Percentiles rank a stretch among this genome's conserved stretches.
Conservation (phyloP, 1,140 invertebrate genomes). For the Holcopasites calliopsidis region DNA sequence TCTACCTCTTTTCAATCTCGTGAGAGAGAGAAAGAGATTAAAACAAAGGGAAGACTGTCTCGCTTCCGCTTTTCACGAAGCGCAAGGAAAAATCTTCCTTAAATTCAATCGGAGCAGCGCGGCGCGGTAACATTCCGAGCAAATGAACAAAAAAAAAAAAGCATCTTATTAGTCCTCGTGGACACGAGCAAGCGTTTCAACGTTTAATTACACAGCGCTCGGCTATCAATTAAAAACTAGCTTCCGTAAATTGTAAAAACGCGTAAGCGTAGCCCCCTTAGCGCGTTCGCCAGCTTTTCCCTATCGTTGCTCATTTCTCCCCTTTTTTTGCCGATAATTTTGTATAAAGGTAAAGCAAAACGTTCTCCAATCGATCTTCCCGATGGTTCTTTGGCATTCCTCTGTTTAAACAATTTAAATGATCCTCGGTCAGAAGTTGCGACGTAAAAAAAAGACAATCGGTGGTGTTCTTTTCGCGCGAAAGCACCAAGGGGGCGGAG, state of each 20-base stretch:
- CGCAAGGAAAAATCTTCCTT: constrained; percentile 44
- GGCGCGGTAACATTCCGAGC: constrained; percentile 51
- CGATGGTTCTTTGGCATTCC: constrained; percentile 40
- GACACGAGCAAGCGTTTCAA: constrained; percentile 47
- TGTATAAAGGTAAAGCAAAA: neutral
- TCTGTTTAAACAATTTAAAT: too few relatives aligned
- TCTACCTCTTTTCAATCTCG: constrained; percentile 36
- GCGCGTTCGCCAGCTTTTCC: constrained; percentile 49
- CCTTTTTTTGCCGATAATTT: neutral
- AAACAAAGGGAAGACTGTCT: constrained; percentile 46
- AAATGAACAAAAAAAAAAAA: constrained; percentile 32
- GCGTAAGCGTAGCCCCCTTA: constrained; percentile 55
- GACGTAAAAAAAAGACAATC: too few relatives aligned
- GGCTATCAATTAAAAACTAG: constrained; percentile 64
- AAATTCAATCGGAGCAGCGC: constrained; percentile 40
- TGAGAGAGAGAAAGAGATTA: too few relatives aligned
- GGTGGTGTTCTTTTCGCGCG: constrained; percentile 37
- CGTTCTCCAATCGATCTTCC: constrained; percentile 12
- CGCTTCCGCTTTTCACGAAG: constrained; percentile 41
- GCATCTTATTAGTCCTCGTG: too few relatives aligned
- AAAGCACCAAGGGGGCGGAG: constrained; percentile 65
- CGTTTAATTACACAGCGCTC: constrained; percentile 48
- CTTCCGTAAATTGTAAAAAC: constrained; percentile 69
- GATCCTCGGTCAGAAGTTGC: too few relatives aligned
- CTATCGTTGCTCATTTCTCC: neutral